Evolutionary conservation across 2,888 invertebrate genomes (phyloP), one percentile per base, ranked within the genome.

Genomic region (Coelopa pilipes): DNA sequence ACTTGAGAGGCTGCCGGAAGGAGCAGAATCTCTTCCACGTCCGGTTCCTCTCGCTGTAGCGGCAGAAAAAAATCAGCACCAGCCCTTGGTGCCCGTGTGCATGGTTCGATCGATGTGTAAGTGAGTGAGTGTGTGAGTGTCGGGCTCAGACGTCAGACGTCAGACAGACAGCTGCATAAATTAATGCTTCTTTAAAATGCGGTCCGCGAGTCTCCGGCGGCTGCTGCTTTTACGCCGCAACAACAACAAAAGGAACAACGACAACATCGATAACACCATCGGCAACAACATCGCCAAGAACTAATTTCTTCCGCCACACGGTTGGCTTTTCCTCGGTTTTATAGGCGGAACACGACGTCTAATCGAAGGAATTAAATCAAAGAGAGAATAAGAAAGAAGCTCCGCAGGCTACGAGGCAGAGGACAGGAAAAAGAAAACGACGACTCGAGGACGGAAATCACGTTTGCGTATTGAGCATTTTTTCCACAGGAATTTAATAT

Each of bases 111-210:
- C 12, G 1, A 49, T 66, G 49, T 19, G 11, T 66, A 34, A 47
- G 13, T 12, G 50, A 13, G 17, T 50, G 53, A 47, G 45, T 53
- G n/a, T 59, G 57, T 15, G 34, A 19, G 49, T 13, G 46, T 69
- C 7, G 62, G 19, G 59, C 50, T 59, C 5, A 19, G 45, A n/a
- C 15, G 10, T 53, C 45, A 55, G 49, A 49, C 45, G 45, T 45
- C 60, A 68, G 65, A 45, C n/a, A 50, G 62, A 53, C 68, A 73
- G 68, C 63, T 68, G 73, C 69, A 68, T 63, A 75, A 73, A 66
- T 67, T 68, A 68, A 73, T 34, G 45, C 46, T 34, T 69, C 55
- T 73, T 69, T 73, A 19, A 62, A 68, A 73, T 73, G 73, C 69
- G 45, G 17, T 50, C 53, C 73, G n/a, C n/a, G 57, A 13, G 68